Evolutionary conservation across 2,888 invertebrate genomes (phyloP).

Genomic region (Sicus ferrugineus): DNA sequence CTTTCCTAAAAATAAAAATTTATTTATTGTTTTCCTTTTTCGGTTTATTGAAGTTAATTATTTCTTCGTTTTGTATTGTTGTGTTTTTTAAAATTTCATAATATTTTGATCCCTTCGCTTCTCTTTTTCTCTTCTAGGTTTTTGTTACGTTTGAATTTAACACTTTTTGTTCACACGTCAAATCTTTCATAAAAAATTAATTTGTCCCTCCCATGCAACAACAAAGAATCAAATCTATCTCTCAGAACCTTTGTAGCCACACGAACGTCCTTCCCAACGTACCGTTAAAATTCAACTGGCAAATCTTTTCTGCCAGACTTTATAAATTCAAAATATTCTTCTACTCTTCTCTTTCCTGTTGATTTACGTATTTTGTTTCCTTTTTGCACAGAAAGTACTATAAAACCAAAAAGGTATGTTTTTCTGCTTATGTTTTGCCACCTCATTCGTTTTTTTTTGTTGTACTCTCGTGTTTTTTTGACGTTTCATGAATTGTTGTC

Average conservation of each 20-base stretch:
- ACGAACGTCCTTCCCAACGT: neutral
- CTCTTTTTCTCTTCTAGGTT: conserved; percentile 38
- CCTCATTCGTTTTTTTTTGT: neutral
- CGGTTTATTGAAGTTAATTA: neutral
- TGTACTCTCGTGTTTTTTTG: neutral
- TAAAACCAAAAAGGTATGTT: neutral
- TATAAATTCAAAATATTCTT: neutral
- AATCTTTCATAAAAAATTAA: conserved; percentile 38
- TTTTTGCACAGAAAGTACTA: neutral
- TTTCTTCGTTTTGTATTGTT: neutral
- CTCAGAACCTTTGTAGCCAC: neutral
- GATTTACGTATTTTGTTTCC: neutral
- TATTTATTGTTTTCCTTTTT: too few species aligned
- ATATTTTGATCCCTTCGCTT: neutral
- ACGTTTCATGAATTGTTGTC: too few species aligned
- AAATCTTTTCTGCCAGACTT: neutral
- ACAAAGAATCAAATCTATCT: neutral
- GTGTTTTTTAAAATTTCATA: neutral
- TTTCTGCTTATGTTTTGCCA: neutral
- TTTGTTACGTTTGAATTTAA: conserved; percentile 40
- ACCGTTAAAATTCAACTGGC: conserved; percentile 25
- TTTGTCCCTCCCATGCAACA: conserved; percentile 8
- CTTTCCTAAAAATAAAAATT: too few species aligned
- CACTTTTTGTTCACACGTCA: conserved; percentile 36
- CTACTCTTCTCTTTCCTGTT: neutral